Conservation (phyloP, 92 coral and sea anemone species). For the Heteractis magnifica region DNA sequence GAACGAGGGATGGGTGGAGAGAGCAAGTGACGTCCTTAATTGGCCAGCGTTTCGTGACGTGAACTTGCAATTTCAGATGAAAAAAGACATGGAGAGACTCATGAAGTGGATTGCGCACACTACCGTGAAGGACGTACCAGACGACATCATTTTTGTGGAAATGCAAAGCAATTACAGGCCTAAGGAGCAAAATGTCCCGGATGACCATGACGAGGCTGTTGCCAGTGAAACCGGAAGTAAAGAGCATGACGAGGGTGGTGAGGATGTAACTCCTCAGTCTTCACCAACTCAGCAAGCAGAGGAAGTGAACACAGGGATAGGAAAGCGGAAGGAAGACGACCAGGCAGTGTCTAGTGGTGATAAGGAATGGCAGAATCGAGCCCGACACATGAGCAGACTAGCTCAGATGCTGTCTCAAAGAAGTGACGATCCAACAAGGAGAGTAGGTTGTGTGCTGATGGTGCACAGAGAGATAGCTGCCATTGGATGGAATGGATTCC, state of each 20-base stretch:
- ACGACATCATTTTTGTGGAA: conserved; percentile 11
- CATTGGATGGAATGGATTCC: conserved; percentile 90
- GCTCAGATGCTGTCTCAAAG: conserved; percentile 77
- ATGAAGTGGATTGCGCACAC: conserved; percentile 67
- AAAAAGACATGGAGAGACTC: conserved; percentile 29
- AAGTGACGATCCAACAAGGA: conserved; percentile 78
- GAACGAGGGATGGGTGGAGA: conserved; percentile 29
- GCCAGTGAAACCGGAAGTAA: not conserved
- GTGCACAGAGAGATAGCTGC: conserved; percentile 32
- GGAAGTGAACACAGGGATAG: not conserved
- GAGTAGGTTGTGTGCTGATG: conserved; percentile 79
- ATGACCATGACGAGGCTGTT: not conserved
- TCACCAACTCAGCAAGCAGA: not conserved
- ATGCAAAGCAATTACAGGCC: not conserved
- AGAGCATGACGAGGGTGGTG: not conserved
- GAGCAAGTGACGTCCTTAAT: conserved; percentile 45
- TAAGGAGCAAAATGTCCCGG: not conserved
- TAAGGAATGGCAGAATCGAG: conserved; percentile 35
- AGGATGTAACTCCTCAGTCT: not conserved
- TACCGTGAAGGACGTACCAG: conserved; percentile 29
- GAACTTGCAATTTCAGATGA: conserved; percentile 34
- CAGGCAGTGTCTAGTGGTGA: not conserved
- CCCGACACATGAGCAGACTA: conserved; percentile 47
- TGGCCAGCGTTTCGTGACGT: conserved; percentile 59
- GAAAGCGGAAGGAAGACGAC: not conserved